phyloP scores from a whole-genome alignment of 2,113 vertebrate species.

The Tricholaema leucomelas region DNA sequence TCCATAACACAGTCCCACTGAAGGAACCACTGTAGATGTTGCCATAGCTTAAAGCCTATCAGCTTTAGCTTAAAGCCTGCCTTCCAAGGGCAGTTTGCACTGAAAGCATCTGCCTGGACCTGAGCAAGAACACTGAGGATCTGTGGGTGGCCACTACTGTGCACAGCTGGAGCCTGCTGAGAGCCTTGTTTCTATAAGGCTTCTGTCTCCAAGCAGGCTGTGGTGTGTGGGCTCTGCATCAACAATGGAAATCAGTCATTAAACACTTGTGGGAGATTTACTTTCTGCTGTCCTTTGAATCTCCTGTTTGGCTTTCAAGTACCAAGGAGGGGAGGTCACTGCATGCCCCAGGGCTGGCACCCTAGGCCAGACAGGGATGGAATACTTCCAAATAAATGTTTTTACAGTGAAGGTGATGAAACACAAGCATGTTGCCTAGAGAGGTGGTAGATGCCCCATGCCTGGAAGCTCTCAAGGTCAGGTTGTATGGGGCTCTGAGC shows the following conservation, averaged over 20 bases:
- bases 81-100: not conserved
- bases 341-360: accelerated
- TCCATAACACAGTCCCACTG: too few relatives aligned
- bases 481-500: not conserved
- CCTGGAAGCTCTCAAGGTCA: not conserved
- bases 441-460: not conserved
- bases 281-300: too few relatives aligned
- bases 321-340: accelerated
- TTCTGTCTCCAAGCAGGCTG: not conserved
- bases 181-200: not conserved
- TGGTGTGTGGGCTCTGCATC: accelerated
- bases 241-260: accelerated
- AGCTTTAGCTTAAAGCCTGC: not conserved
- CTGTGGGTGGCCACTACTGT: accelerated
- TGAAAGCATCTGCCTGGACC: too few relatives aligned
- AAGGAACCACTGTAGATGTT: accelerated
- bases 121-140: accelerated
- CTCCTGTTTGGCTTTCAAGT: too few relatives aligned
- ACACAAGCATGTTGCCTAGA: not conserved
- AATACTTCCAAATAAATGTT: not conserved
- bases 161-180: not conserved
- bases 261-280: accelerated
- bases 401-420: not conserved
- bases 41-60: not conserved
- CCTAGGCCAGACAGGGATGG: accelerated